phyloP scores from a whole-genome alignment of 2,113 vertebrate species.

The Atlantisia rogersi region DNA sequence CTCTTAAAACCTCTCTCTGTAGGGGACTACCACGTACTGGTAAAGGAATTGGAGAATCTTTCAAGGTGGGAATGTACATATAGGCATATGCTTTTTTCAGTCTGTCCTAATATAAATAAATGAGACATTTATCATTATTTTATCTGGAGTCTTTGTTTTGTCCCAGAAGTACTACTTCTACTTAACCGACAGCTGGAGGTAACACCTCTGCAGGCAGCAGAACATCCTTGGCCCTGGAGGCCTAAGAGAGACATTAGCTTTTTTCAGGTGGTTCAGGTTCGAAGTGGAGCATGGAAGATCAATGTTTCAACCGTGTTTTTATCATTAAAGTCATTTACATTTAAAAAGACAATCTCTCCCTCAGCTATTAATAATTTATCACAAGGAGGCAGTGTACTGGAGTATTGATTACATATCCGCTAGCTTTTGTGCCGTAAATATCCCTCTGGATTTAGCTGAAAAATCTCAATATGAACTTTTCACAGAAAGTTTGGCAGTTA shows the following conservation, averaged over 20 bases:
- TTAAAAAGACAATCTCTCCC: slow-evolving; percentile 60
- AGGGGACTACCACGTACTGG: not conserved
- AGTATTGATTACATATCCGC: slow-evolving; percentile 65
- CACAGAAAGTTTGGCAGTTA: slow-evolving; percentile 24
- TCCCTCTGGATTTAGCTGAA: slow-evolving; percentile 54
- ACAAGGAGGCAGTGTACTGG: slow-evolving; percentile 50
- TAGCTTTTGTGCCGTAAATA: slow-evolving; percentile 57
- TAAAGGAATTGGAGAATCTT: not conserved
- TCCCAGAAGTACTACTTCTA: not conserved
- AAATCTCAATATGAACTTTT: slow-evolving; percentile 52
- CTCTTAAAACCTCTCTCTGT: not conserved
- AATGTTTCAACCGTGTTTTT: slow-evolving; percentile 64
- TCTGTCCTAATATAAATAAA: not conserved
- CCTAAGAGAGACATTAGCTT: slow-evolving; percentile 26
- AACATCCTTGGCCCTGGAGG: not conserved
- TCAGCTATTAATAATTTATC: slow-evolving; percentile 73
- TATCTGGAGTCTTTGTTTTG: not conserved
- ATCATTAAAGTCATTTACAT: slow-evolving; percentile 73
- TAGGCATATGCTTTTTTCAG: not conserved
- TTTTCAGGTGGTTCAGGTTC: slow-evolving; percentile 13
- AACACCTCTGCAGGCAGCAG: not conserved
- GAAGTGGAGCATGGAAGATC: slow-evolving; percentile 52
- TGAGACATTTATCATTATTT: not conserved
- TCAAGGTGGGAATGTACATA: not conserved
- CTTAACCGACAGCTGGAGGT: not conserved